Percentiles rank a stretch among this genome's conserved stretches.
Evolutionary conservation across 2,797 vertebrate genomes (phyloP).

Genomic region (Chiroxiphia lanceolata): DNA sequence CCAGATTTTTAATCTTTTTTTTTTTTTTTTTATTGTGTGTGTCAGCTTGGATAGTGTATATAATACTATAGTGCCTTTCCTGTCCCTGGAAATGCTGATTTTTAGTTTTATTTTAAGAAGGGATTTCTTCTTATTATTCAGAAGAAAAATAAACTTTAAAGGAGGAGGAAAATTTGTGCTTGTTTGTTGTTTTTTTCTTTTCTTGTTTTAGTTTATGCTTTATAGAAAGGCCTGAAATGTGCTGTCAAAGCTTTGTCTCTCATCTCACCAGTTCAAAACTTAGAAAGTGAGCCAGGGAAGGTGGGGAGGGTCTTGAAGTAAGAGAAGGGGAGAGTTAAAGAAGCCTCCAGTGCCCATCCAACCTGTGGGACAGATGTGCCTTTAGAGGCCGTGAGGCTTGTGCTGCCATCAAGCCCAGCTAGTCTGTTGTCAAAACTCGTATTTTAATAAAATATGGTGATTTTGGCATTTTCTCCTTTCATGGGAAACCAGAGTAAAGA

Average conservation of each 20-base stretch:
- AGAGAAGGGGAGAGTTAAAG: not conserved
- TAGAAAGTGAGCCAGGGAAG: not conserved
- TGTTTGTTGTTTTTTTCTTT: accelerated
- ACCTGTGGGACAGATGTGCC: accelerated
- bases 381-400: not conserved
- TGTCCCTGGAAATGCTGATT: constrained; percentile 6
- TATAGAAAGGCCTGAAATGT: not conserved
- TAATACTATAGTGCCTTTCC: not conserved
- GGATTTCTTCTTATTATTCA: not conserved
- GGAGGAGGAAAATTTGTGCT: not conserved
- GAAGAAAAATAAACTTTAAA: not conserved
- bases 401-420: not conserved
- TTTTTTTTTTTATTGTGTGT: not conserved
- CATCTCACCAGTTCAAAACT: not conserved
- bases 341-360: not conserved
- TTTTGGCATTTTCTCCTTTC: not conserved
- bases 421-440: not conserved
- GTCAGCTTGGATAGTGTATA: not conserved
- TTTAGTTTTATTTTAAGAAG: not conserved
- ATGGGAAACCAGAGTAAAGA: not conserved
- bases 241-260: not conserved
- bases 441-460: not conserved
- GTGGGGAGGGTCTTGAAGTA: not conserved
- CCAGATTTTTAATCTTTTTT: not conserved
- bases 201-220: not conserved